These are phyloP conservation scores for Anser cygnoides DNA, from an alignment of 2,113 vertebrate species.

Conservation along the genomic window DNA sequence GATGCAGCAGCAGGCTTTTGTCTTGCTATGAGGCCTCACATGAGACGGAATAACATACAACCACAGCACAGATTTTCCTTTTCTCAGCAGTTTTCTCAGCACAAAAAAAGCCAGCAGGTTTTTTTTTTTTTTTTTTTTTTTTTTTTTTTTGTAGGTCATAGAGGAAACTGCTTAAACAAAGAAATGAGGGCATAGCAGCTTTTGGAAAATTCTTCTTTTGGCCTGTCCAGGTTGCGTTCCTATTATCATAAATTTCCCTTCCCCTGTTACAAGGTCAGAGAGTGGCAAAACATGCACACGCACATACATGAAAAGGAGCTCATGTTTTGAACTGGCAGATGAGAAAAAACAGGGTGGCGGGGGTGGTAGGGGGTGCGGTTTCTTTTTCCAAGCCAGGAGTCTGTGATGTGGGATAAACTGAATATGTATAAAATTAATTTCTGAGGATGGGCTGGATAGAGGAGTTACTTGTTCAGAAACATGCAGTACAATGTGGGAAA, in stretches of 20 bases:
- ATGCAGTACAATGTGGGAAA: background rate
- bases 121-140: too few relatives aligned
- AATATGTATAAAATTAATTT: background rate
- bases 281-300: background rate
- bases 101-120: too few relatives aligned
- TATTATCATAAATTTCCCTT: background rate
- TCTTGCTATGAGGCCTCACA: background rate
- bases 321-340: background rate
- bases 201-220: background rate
- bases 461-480: background rate
- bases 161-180: background rate
- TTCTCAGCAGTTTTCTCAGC: background rate
- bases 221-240: background rate
- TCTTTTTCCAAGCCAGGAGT: background rate
- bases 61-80: background rate
- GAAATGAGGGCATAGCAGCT: background rate
- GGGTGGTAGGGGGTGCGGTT: too few relatives aligned
- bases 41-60: background rate
- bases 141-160: background rate
- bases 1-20: background rate
- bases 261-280: background rate
- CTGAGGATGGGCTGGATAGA: background rate
- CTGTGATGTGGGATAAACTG: background rate
- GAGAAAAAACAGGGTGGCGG: background rate
- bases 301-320: background rate